Base-by-base conservation (phyloP, 2,888 invertebrate genomes). In the Ormyrus nitidulus region DNA sequence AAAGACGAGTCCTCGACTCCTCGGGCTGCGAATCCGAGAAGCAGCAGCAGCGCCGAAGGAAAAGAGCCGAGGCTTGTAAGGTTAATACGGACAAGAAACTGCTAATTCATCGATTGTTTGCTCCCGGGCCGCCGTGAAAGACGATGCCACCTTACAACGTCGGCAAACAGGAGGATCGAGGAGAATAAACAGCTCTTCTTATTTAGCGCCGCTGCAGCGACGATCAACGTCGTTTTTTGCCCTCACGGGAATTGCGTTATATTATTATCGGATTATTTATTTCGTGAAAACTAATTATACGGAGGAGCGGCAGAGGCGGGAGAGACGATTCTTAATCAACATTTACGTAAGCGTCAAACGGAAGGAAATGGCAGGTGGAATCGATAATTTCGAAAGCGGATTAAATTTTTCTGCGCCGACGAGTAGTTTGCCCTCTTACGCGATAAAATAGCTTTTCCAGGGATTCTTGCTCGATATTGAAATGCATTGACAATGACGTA, bases 81-180 rank as follows among this genome's bases (percentile, higher is more conserved):
- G 72, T 77, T 83, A 83, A 80, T 76, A 76, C 58, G 84, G 85
- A 85, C 84, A 84, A 86, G 86, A 85, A 84, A 80, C 80, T 81
- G 83, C 84, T 87, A 87, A 86, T 87, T 86, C 84, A 80, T 82
- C 85, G 84, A 87, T 85, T 86, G 84, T 85, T 84, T 80, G 19
- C 19, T 19, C 19, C 19, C 19, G 19, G 19, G 19, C 19, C 19
- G 19, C 19, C 19, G 19, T 19, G 19, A 19, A 19, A 19, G 19
- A 19, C 19, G 19, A 19, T 19, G 19, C 19, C 19, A 19, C 19
- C 19, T 19, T 19, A 1, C 19, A 19, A 19, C 19, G 19, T 19
- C 19, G 19, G 19, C 19, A 19, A 19, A 19, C 19, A 19, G 19
- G 19, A 19, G 19, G 19, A 19, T 19, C 19, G 19, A 19, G 19